These are phyloP conservation scores for Pyrrhosoma nymphula DNA, from an alignment of 2,888 invertebrate species.

Conservation along the genomic window DNA sequence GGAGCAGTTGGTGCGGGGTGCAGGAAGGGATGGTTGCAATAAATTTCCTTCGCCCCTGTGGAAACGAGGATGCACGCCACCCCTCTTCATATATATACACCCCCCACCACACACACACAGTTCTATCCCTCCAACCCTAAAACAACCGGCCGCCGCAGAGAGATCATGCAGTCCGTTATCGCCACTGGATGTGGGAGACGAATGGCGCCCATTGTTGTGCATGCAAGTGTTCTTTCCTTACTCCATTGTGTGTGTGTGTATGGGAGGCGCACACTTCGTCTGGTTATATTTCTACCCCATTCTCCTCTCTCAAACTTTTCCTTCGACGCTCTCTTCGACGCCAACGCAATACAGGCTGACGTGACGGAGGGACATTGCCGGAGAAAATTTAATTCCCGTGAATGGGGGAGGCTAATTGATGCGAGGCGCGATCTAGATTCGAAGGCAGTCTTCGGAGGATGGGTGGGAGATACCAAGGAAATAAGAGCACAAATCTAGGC, in stretches of 20 bases:
- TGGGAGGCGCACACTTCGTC: background rate
- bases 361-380: background rate
- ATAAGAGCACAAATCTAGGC: background rate
- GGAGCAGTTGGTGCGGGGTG: background rate
- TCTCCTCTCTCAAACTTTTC: too few relatives aligned
- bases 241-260: background rate
- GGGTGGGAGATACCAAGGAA: background rate
- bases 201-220: slow-evolving; percentile 26
- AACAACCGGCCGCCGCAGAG: background rate
- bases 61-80: slow-evolving; percentile 23
- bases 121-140: background rate
- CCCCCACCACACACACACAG: too few relatives aligned
- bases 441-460: background rate
- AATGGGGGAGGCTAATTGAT: background rate
- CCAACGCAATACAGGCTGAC: background rate
- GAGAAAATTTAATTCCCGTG: background rate
- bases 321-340: background rate
- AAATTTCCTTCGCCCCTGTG: slow-evolving; percentile 17
- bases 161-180: slow-evolving; percentile 45
- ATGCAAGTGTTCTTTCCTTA: background rate
- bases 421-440: background rate
- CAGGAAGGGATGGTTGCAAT: background rate
- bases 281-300: background rate
- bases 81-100: background rate
- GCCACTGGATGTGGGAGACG: slow-evolving; percentile 4